phyloP scores from a whole-genome alignment of 1,140 invertebrate genomes.

The Stegodyphus mimosarum region DNA sequence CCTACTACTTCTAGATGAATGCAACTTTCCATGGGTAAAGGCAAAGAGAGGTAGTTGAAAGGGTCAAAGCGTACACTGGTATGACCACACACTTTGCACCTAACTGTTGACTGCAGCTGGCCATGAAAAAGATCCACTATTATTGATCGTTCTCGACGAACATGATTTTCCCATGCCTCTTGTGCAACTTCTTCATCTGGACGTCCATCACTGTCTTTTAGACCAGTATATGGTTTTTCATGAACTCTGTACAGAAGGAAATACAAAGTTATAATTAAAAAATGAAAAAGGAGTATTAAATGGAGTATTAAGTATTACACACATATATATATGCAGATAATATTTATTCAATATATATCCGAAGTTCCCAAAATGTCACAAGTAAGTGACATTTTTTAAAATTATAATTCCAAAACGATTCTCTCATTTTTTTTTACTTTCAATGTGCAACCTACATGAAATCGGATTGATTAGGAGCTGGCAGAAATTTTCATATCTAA shows the following conservation, averaged over 20 bases:
- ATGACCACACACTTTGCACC: conserved; percentile 81
- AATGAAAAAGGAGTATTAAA: too few relatives aligned
- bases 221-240: conserved; percentile 77
- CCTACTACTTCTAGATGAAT: conserved; percentile 80
- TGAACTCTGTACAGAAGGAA: conserved; percentile 69
- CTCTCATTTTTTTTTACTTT: too few relatives aligned
- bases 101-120: conserved; percentile 86
- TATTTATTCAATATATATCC: too few relatives aligned
- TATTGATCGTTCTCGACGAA: conserved; percentile 82
- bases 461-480: too few relatives aligned
- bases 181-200: conserved; percentile 81
- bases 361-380: too few relatives aligned
- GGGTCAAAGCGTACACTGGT: conserved; percentile 89
- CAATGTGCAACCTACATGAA: too few relatives aligned
- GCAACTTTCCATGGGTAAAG: conserved; percentile 83
- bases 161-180: conserved; percentile 86
- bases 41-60: conserved; percentile 87
- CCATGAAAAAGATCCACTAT: conserved; percentile 92
- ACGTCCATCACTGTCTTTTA: conserved; percentile 81
- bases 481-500: too few relatives aligned
- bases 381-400: too few relatives aligned
- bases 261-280: too few relatives aligned
- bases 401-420: too few relatives aligned
- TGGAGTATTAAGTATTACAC: too few relatives aligned
- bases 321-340: too few relatives aligned